Evolutionary conservation across 2,113 vertebrate species (phyloP).

Genomic region (Passer montanus): DNA sequence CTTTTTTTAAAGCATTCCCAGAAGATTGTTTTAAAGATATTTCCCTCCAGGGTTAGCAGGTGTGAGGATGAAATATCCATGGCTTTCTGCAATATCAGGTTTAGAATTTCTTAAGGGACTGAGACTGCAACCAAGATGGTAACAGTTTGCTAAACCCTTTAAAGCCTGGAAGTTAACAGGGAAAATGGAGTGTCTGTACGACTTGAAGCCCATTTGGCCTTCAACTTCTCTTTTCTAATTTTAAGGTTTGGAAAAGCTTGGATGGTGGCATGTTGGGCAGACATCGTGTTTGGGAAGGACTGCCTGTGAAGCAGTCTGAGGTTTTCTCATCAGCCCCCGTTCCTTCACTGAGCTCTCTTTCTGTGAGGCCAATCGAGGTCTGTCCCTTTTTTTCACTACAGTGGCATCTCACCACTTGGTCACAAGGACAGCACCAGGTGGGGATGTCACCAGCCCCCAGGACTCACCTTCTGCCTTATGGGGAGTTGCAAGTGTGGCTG

Average conservation of each 20-base stretch:
- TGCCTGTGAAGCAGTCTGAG: background rate
- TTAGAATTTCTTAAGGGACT: conserved; percentile 50
- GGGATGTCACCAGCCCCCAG: background rate
- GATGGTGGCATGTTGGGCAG: background rate
- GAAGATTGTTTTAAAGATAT: conserved; percentile 60
- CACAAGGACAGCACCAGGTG: background rate
- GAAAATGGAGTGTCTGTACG: accelerated
- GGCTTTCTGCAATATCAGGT: conserved; percentile 60
- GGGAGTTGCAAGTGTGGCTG: background rate
- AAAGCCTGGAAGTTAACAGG: conserved; percentile 5
- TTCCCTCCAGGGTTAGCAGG: conserved; percentile 67
- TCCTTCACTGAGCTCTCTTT: background rate
- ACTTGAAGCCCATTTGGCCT: background rate
- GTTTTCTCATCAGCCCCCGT: background rate
- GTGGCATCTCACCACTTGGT: background rate
- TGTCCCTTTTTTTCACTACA: accelerated
- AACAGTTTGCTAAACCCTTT: conserved; percentile 33
- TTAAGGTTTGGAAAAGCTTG: background rate
- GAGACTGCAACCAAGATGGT: conserved; percentile 11
- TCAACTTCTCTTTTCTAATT: background rate
- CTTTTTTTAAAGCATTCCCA: conserved; percentile 45
- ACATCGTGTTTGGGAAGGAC: background rate
- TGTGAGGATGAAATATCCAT: conserved; percentile 59
- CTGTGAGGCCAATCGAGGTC: accelerated
- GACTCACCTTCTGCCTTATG: background rate